A percentile compares a stretch with the other conserved stretches of the same genome.
Evolutionary conservation across 2,888 invertebrate genomes (phyloP).

Genomic region (Syrista parreyssii): DNA sequence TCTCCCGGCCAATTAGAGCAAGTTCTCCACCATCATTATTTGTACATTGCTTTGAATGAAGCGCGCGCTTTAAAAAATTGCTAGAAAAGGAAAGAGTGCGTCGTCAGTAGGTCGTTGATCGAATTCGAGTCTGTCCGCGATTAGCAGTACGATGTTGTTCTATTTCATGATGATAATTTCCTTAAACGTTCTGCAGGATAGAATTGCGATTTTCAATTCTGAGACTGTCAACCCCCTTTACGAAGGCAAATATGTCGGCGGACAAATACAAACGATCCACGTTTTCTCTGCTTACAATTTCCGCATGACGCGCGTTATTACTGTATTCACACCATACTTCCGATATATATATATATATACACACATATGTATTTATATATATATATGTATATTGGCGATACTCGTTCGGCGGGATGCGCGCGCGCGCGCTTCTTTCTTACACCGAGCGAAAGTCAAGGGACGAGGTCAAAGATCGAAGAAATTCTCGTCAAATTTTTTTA

Average conservation of each 20-base stretch:
- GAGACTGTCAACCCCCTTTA: constrained; percentile 3
- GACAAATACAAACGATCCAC: not conserved
- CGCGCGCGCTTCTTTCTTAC: not conserved
- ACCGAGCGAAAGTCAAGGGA: constrained; percentile 27
- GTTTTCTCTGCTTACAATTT: not conserved
- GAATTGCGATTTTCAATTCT: not conserved
- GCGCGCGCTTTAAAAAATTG: not conserved
- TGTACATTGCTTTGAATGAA: not conserved
- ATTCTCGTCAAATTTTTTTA: constrained; percentile 24
- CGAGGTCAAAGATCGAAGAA: constrained; percentile 36
- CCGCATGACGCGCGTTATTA: constrained; percentile 15
- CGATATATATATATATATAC: not conserved
- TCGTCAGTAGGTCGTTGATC: not conserved
- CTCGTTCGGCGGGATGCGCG: not conserved
- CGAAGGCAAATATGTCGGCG: not conserved
- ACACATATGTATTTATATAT: not conserved
- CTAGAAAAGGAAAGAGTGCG: not conserved
- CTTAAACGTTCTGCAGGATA: not conserved
- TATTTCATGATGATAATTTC: not conserved
- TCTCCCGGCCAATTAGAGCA: not conserved
- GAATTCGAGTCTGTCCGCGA: not conserved
- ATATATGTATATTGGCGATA: not conserved
- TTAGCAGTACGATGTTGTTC: not conserved
- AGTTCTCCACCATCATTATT: not conserved
- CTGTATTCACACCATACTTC: not conserved